These are phyloP conservation scores for Plecotus auritus DNA, from an alignment of 2,113 vertebrate species.

Conservation along the genomic window DNA sequence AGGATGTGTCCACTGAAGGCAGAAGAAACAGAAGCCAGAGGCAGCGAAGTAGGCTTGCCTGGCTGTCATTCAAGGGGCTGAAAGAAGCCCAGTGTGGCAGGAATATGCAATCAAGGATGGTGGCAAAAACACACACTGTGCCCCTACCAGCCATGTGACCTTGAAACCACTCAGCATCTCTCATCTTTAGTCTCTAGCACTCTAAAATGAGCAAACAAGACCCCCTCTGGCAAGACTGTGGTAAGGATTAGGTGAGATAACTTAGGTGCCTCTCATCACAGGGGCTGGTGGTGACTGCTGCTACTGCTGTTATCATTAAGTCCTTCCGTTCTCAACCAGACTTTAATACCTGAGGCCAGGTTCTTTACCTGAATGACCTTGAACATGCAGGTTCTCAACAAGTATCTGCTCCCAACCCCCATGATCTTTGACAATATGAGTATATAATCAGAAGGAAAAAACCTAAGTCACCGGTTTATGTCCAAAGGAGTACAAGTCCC, in stretches of 20 bases:
- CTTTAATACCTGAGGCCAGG: neutral
- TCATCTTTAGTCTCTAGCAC: neutral
- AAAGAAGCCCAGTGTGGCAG: neutral
- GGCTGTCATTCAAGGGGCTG: neutral
- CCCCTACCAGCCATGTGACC: neutral
- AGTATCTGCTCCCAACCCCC: neutral
- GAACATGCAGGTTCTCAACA: neutral
- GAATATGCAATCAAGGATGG: neutral
- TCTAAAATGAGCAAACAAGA: neutral
- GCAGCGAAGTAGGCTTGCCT: neutral
- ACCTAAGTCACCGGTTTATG: neutral
- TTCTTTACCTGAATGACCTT: neutral
- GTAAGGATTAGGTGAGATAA: neutral
- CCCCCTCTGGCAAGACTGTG: no score
- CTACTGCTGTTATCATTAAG: neutral
- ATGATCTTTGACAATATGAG: neutral
- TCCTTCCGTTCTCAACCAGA: neutral
- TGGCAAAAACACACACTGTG: neutral
- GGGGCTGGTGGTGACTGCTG: neutral
- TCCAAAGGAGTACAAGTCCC: neutral
- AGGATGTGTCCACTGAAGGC: neutral
- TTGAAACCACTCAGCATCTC: neutral
- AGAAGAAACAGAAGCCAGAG: neutral
- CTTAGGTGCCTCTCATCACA: rapidly evolving
- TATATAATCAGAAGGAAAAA: neutral